phyloP scores from a whole-genome alignment of 37 sponge, comb jelly and placozoan species.

The Ephydatia muelleri region DNA sequence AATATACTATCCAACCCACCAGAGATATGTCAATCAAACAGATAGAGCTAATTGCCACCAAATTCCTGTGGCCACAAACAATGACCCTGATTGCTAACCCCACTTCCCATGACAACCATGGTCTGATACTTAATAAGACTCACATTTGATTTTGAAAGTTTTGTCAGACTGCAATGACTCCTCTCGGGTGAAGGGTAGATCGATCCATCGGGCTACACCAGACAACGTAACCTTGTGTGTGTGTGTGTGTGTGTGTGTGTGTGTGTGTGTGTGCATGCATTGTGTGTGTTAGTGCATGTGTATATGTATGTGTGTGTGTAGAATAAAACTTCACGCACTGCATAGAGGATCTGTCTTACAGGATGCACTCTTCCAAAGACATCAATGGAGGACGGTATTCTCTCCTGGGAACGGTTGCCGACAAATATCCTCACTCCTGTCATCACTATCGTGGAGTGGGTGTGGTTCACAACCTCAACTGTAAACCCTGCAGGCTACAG shows the following conservation, averaged over 20 bases:
- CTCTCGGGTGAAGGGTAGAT: constrained; percentile 85
- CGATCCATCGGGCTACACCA: constrained; percentile 75
- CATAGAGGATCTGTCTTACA: too few species aligned
- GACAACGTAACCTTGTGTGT: not conserved
- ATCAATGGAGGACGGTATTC: constrained; percentile 74
- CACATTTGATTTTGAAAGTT: constrained; percentile 72
- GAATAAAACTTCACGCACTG: too few species aligned
- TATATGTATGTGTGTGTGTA: too few species aligned
- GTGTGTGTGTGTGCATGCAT: not conserved
- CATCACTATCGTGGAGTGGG: constrained; percentile 47
- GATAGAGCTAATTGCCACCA: not conserved
- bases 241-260: not conserved
- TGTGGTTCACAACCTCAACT: constrained; percentile 72
- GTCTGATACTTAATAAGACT: constrained; percentile 16
- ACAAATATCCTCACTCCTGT: constrained; percentile 77
- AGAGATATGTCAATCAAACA: not conserved
- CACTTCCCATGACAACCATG: not conserved
- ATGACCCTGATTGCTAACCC: not conserved
- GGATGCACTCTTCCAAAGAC: constrained; percentile 64
- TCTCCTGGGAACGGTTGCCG: constrained; percentile 65
- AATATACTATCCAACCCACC: too few species aligned
- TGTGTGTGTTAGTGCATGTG: too few species aligned
- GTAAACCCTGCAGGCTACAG: constrained; percentile 76
- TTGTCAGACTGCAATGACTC: constrained; percentile 78
- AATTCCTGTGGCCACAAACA: not conserved